These are phyloP conservation scores for Andrena dorsata DNA, from an alignment of 2,888 invertebrate species.

Conservation along the genomic window DNA sequence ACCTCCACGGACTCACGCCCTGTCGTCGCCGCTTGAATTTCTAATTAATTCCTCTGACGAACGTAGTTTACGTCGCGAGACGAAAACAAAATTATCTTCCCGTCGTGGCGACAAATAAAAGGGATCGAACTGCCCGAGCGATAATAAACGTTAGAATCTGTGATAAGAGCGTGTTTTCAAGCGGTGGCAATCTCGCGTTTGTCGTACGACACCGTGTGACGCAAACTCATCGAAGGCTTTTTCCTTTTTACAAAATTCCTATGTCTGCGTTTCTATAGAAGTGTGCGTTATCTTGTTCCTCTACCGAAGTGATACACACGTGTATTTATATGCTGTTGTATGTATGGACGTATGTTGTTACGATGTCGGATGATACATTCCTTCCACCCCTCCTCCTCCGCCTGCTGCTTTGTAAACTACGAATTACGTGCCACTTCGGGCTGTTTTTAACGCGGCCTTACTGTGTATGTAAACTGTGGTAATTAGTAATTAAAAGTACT, in stretches of 20 bases:
- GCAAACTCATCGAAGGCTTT: background rate
- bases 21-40: background rate
- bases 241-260: background rate
- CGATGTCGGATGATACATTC: no score
- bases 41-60: background rate
- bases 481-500: background rate
- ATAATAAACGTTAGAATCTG: background rate
- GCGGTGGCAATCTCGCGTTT: constrained; percentile 1
- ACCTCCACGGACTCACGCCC: constrained; percentile 16
- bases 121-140: background rate
- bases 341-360: no score
- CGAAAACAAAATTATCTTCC: background rate
- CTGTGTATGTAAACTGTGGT: no score
- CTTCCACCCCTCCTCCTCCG: no score
- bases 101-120: background rate
- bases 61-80: background rate
- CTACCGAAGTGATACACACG: no score
- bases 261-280: background rate
- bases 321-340: no score
- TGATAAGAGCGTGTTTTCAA: constrained; percentile 14
- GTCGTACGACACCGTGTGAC: background rate
- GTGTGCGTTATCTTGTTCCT: no score
- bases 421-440: no score
- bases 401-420: no score
- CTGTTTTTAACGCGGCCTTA: no score